Evolutionary conservation across 2,113 vertebrate genomes (phyloP).

Genomic region (Cottus gobio): DNA sequence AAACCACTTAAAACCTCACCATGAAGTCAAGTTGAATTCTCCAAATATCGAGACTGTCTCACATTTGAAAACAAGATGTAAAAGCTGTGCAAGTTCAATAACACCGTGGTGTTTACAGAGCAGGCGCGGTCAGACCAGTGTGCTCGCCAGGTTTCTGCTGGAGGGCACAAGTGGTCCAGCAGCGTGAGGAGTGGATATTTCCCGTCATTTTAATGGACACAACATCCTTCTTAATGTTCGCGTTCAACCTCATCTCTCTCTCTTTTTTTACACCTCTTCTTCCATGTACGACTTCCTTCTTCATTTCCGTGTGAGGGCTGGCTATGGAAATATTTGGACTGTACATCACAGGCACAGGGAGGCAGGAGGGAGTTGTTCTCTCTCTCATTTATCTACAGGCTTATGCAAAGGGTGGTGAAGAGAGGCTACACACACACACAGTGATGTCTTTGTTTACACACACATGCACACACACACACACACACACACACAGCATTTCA

Average conservation of each 20-base stretch:
- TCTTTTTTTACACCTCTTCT: slow-evolving; percentile 5
- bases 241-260: neutral
- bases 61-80: neutral
- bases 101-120: slow-evolving; percentile 37
- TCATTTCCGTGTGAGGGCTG: slow-evolving; percentile 65
- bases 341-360: slow-evolving; percentile 72
- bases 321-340: slow-evolving; percentile 85
- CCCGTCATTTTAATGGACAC: neutral
- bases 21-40: neutral
- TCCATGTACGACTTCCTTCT: slow-evolving; percentile 70
- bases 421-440: slow-evolving; percentile 68
- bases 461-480: slow-evolving; percentile 60
- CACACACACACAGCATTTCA: slow-evolving; percentile 56
- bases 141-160: slow-evolving; percentile 21
- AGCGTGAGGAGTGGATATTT: neutral
- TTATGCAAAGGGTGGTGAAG: slow-evolving; percentile 82
- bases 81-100: neutral
- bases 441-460: no score
- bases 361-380: slow-evolving; percentile 55
- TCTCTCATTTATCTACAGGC: slow-evolving; percentile 77
- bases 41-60: neutral
- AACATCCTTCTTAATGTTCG: neutral
- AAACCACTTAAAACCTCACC: neutral
- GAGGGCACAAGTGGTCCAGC: neutral
- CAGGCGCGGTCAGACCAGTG: slow-evolving; percentile 46